Conservation (phyloP, 2,888 invertebrate species). For the Notocelia uddmanniana region DNA sequence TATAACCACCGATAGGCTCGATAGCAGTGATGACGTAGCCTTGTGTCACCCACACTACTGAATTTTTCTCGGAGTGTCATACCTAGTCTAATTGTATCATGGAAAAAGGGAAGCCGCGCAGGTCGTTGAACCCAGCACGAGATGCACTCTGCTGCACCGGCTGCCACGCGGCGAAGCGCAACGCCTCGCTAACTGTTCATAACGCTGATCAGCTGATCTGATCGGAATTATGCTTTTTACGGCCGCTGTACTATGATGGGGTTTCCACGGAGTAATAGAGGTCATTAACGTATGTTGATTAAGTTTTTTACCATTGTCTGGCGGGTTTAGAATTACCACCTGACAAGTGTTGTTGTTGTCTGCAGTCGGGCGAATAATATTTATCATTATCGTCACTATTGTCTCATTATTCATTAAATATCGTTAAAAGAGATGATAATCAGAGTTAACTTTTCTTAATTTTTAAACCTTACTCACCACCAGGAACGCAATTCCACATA, state of each 20-base stretch:
- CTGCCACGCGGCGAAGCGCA: slow-evolving; percentile 30
- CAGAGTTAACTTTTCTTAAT: too few species aligned
- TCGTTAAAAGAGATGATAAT: too few species aligned
- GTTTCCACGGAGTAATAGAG: slow-evolving; percentile 21
- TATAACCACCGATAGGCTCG: too few species aligned
- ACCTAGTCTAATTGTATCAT: background rate
- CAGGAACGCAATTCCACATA: too few species aligned
- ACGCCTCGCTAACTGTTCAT: slow-evolving; percentile 45
- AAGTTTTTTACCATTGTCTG: slow-evolving; percentile 11
- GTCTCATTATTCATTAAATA: too few species aligned
- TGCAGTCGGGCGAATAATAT: too few species aligned
- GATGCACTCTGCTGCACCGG: slow-evolving; percentile 43
- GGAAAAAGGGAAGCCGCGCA: background rate
- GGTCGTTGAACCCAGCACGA: slow-evolving; percentile 28
- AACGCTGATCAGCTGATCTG: slow-evolving; percentile 34
- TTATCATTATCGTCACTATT: too few species aligned
- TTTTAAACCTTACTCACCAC: too few species aligned
- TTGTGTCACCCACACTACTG: too few species aligned
- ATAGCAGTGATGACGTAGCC: too few species aligned
- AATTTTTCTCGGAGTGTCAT: too few species aligned
- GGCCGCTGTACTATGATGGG: slow-evolving; percentile 15
- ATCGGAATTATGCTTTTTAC: slow-evolving; percentile 33
- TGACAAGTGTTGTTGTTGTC: background rate
- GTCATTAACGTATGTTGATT: slow-evolving; percentile 26
- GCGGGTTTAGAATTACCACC: background rate